phyloP scores from a whole-genome alignment of 2,888 invertebrate genomes.

The Eupithecia vulgata region DNA sequence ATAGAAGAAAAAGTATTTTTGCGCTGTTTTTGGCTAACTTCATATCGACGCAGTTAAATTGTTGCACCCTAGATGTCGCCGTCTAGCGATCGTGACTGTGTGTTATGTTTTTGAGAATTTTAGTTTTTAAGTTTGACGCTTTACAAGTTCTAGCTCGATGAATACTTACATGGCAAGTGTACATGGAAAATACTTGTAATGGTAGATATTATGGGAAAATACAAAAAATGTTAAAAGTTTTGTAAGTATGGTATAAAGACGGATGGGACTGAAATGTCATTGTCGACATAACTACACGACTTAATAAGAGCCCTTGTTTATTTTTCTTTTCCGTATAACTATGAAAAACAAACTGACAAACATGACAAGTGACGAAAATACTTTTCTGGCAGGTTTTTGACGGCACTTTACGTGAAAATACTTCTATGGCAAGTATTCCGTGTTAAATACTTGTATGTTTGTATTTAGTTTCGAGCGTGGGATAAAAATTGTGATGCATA shows the following conservation, averaged over 20 bases:
- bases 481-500: conserved; percentile 20
- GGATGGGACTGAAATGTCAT: neutral
- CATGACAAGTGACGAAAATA: neutral
- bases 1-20: neutral
- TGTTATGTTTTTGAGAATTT: conserved; percentile 31
- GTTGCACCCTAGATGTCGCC: conserved; percentile 57
- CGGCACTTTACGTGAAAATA: neutral
- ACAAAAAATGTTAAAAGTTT: neutral
- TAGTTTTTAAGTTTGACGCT: conserved; percentile 23
- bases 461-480: conserved; percentile 41
- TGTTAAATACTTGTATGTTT: neutral
- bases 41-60: neutral
- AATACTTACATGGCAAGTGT: conserved; percentile 8
- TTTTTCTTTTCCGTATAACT: neutral
- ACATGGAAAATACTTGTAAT: neutral
- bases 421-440: neutral
- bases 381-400: neutral
- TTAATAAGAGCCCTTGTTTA: neutral
- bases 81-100: conserved; percentile 59
- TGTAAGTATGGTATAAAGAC: neutral
- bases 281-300: neutral
- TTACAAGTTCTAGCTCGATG: conserved; percentile 10
- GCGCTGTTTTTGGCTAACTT: neutral
- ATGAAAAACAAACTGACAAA: neutral
- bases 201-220: neutral